Evolutionary conservation across 2,113 vertebrate species (phyloP).

Genomic region (Cyanistes caeruleus): DNA sequence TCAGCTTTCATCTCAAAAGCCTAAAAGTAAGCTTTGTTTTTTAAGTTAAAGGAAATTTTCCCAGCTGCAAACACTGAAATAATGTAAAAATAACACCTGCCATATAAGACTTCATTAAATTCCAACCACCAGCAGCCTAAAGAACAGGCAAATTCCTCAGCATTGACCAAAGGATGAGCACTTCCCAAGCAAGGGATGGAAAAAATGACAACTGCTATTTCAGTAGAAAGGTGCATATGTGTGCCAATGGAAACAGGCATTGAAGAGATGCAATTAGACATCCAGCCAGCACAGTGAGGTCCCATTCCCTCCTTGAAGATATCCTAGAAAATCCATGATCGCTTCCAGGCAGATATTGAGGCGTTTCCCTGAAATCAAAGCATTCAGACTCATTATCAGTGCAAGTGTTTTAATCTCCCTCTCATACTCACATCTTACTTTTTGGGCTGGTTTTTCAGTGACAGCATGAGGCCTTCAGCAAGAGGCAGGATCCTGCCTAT

Average conservation of each 20-base stretch:
- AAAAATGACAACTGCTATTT: not conserved
- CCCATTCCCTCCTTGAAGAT: not conserved
- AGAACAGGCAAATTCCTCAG: not conserved
- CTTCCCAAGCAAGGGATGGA: conserved; percentile 23
- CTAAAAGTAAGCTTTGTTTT: not conserved
- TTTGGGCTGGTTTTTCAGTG: not conserved
- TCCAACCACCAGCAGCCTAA: not conserved
- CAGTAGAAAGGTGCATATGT: not conserved
- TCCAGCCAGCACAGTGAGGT: not conserved
- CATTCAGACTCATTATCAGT: not conserved
- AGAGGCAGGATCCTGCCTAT: not conserved
- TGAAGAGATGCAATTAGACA: not conserved
- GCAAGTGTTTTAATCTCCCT: not conserved
- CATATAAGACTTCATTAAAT: not conserved
- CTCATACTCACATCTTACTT: not conserved
- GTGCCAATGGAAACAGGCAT: not conserved
- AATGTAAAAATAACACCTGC: not conserved
- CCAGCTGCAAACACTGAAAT: not conserved
- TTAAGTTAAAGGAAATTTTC: not conserved
- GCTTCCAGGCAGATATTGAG: not conserved
- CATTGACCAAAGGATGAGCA: not conserved
- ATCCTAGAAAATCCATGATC: not conserved
- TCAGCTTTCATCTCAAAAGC: not conserved
- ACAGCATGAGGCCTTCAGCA: not conserved
- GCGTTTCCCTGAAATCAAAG: not conserved